phyloP scores from a whole-genome alignment of 2,888 invertebrate genomes.

The Drosophila subsilvestris region DNA sequence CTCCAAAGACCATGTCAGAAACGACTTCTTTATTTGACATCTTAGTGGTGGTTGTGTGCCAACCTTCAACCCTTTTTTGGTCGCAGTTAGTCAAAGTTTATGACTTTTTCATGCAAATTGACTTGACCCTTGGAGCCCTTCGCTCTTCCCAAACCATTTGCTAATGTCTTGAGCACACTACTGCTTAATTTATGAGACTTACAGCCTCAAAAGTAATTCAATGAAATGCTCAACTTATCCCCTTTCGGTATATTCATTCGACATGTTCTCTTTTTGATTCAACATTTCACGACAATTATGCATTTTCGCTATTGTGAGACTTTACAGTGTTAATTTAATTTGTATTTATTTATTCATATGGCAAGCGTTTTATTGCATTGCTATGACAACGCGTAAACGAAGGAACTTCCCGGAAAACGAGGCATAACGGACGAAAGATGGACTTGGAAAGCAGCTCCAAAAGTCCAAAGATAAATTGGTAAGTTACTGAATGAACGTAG shows the following conservation, averaged over 20 bases:
- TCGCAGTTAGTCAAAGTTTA: conserved; percentile 55
- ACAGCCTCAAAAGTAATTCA: conserved; percentile 3
- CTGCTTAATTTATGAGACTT: conserved; percentile 44
- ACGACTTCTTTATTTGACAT: conserved; percentile 56
- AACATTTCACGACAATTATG: conserved; percentile 52
- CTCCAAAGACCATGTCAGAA: background rate
- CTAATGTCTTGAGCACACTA: conserved; percentile 52
- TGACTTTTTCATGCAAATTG: conserved; percentile 62
- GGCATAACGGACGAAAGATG: background rate
- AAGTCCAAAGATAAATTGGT: background rate
- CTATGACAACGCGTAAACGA: conserved; percentile 41
- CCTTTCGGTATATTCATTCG: conserved; percentile 16
- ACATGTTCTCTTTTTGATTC: background rate
- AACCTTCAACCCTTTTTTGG: conserved; percentile 21
- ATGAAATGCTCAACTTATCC: conserved; percentile 1
- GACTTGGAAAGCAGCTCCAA: background rate
- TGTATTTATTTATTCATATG: conserved; percentile 65
- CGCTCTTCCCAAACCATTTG: conserved; percentile 4
- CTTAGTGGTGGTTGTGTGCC: conserved; percentile 39
- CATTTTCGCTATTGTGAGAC: conserved; percentile 44
- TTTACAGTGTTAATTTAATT: conserved; percentile 65
- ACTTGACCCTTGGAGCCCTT: conserved; percentile 27
- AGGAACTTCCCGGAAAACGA: conserved; percentile 1
- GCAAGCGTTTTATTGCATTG: conserved; percentile 52
- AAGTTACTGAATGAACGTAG: background rate